Percentiles rank a stretch among this genome's conserved stretches.
phyloP scores from a whole-genome alignment of 2,797 vertebrate species.

The Coccyzus lansbergi region DNA sequence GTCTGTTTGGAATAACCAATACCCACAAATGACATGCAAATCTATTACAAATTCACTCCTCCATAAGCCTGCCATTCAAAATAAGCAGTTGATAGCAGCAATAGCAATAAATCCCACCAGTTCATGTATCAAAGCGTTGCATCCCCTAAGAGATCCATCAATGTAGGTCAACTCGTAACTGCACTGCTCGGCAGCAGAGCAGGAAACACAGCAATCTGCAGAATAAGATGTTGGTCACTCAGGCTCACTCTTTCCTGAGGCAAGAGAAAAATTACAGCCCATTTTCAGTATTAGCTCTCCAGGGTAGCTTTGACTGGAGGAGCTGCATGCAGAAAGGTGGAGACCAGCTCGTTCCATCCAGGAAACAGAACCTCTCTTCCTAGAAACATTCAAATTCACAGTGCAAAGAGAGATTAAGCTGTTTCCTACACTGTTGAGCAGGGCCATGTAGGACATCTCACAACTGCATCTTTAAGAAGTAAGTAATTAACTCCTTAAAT shows the following conservation, averaged over 20 bases:
- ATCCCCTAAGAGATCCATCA: background rate
- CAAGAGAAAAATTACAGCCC: background rate
- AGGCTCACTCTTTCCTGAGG: background rate
- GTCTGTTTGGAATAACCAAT: background rate
- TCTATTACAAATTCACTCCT: background rate
- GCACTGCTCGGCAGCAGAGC: background rate
- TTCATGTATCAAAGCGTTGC: background rate
- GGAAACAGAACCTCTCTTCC: background rate
- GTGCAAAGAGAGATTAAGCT: background rate
- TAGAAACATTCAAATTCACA: background rate
- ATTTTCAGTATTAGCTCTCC: background rate
- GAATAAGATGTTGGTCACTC: background rate
- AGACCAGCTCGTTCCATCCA: accelerated
- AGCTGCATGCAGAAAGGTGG: background rate
- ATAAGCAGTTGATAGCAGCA: background rate
- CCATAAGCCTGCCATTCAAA: background rate
- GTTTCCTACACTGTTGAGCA: background rate
- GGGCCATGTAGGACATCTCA: background rate
- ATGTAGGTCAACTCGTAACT: conserved; percentile 11
- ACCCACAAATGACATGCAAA: background rate
- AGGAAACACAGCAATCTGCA: background rate
- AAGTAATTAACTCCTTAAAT: background rate
- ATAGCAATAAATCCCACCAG: background rate
- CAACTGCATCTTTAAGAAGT: background rate
- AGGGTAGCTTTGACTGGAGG: background rate